phyloP scores from a whole-genome alignment of 2,113 vertebrate species.

The Girardinichthys multiradiatus region DNA sequence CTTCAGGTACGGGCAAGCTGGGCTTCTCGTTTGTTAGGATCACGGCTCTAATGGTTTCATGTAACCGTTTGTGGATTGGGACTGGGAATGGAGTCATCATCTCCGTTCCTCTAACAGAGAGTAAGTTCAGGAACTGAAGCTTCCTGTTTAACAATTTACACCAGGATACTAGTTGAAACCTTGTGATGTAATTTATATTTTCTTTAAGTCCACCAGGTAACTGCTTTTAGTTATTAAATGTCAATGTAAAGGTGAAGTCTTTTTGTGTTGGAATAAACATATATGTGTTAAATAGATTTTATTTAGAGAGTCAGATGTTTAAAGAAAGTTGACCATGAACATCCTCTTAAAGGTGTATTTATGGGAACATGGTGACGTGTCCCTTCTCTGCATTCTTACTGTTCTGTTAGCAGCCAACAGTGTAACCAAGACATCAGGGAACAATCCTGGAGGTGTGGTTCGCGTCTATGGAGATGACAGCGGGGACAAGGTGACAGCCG shows the following conservation, averaged over 20 bases:
- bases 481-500: constrained; percentile 93
- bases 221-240: too few species aligned
- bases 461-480: constrained; percentile 94
- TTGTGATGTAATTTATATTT: too few species aligned
- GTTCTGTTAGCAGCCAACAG: constrained; percentile 81
- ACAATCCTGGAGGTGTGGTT: constrained; percentile 87
- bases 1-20: constrained; percentile 92
- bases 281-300: too few species aligned
- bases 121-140: constrained; percentile 38
- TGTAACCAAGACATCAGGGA: constrained; percentile 81
- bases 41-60: constrained; percentile 93
- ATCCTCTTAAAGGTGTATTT: neutral
- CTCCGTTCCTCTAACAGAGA: constrained; percentile 88
- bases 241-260: too few species aligned
- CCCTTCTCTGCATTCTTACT: constrained; percentile 57
- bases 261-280: too few species aligned
- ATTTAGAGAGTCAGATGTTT: too few species aligned
- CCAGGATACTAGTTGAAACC: too few species aligned
- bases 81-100: constrained; percentile 97
- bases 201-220: too few species aligned
- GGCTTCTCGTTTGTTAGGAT: constrained; percentile 98
- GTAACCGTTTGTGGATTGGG: constrained; percentile 96
- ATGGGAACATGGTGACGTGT: constrained; percentile 2
- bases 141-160: too few species aligned
- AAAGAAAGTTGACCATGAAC: neutral